Evolutionary conservation across 1,140 invertebrate genomes (phyloP), one percentile per base, ranked within the genome.

Genomic region (Acromyrmex heyeri): DNA sequence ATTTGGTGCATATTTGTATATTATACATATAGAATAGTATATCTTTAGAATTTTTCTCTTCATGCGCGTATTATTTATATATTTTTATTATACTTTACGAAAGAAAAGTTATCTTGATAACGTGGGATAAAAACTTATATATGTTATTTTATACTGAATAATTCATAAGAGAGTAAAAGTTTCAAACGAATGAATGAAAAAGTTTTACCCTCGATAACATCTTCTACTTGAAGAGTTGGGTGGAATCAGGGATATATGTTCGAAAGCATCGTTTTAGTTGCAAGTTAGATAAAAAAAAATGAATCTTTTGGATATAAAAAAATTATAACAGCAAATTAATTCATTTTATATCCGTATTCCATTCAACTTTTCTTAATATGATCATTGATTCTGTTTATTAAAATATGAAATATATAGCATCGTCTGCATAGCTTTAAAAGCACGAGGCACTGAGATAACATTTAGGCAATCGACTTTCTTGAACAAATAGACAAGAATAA

Each of bases 161-260:
- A 76, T 76, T 76, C 34, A 61, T 61, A 61, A 76, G n/a, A 76
- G 53, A n/a, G n/a, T 75, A 6, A 30, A 18, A 76, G 55, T 76
- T 61, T 18, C 14, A 30, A 65, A 34, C 18, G 44, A 67, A 65
- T 30, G 30, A 61, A 67, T 27, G 61, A 53, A 55, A 65, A n/a
- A 67, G n/a, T 67, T 67, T 53, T 65, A 67, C 14, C 27, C 62
- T 67, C 38, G 14, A 48, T 38, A 57, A 34, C 73, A 24, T 30
- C 21, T 59, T 21, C 18, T 14, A 50, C 12, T 34, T 34, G 61
- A 78, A 50, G 18, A 78, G 44, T 48, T 16, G 10, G 44, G 8
- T 64, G 44, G n/a, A 65, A 79, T 62, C 34, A 24, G n/a, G 38
- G 12, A 67, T 59, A 5, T 53, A 67, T 53, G 44, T 79, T 67